Evolutionary conservation across 2,888 invertebrate genomes (phyloP), one percentile per base, ranked within the genome.

Genomic region (Alsophila aescularia): DNA sequence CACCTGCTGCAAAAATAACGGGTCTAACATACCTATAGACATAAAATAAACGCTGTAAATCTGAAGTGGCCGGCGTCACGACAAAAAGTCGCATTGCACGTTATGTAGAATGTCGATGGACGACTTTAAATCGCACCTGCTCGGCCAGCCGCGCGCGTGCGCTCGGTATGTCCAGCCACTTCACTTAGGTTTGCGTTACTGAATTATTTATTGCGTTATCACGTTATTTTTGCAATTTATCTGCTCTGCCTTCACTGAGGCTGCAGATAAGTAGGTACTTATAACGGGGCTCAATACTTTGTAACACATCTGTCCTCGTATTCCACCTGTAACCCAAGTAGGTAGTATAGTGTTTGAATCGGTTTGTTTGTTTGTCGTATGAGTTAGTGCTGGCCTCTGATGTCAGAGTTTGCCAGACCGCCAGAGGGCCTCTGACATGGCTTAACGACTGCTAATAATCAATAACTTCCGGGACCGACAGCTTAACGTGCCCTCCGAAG

Each of bases 81-180:
- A 66, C 59, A 73, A 77, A 74, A 77, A 77, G 69, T 64, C 58
- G 63, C 65, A 64, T 66, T 61, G 67, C 68, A 64, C 62, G 65
- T 65, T n/a, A 62, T 54, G 58, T 62, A 69, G 76, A 70, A 71
- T 77, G 72, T 59, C 57, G 65, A 51, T 53, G 49, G 56, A 52
- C 47, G 59, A 66, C 63, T 61, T 60, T 60, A 51, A 54, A 66
- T 66, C 64, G 69, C 70, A 64, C 66, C 72, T 66, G 64, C 65
- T 62, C 52, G 58, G 51, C 67, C 71, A 65, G 72, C 60, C 67
- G 67, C 70, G 73, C 83, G 81, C 81, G 82, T 77, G 81, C 77
- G 69, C 70, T 35, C 39, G 13, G 36, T 58, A 57, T 49, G 52
- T 58, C 64, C 67, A 47, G 63, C 52, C 67, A 60, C 49, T 60